Evolutionary conservation across 53 echinoderm and acorn worm species (phyloP), one percentile per base, ranked within the genome.

Genomic region (Temnopleurus reevesii): DNA sequence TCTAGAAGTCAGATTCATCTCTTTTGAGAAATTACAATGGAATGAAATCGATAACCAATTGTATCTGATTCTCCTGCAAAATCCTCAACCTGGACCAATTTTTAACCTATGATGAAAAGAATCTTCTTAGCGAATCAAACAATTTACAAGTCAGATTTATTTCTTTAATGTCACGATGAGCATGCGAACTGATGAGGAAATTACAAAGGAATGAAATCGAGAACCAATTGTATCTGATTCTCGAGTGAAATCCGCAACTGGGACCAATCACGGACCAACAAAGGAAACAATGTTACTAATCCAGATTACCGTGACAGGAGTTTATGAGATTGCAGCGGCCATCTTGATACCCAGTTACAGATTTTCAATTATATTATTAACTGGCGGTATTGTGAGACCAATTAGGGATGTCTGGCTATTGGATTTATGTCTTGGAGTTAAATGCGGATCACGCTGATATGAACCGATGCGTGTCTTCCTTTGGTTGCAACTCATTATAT

Each of bases 281-380:
- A 83, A 45, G 33, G 83, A 83, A 21, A 49, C 79, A 79, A 79
- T 79, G 46, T 79, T 46, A 13, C 29, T 51, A 18, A 2, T 56
- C 83, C 56, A n/a, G 33, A 33, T 2, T 29, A 15, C 18, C 76
- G 5, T 83, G 55, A 83, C 55, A 54, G 83, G 36, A 47, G 56
- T 83, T 83, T 83, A 55, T 83, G 27, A 53, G 77, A 43, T 81
- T 53, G 34, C 21, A 53, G 51, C 35, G 56, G 51, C 83, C 83
- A 56, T n/a, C 21, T 56, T 83, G 83, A 66, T 87, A 71, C 54
- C 88, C 88, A 49, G 88, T 19, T 18, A 49, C 19, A 87, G 66
- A 66, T 53, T 87, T 86, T 87, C 88, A 87, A 87, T 87, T 66
- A 87, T 87, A 71, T 66, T 87, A 87, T 87, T 66, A n/a, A 87